phyloP scores from a whole-genome alignment of 2,888 invertebrate genomes.

The Tachina fera region DNA sequence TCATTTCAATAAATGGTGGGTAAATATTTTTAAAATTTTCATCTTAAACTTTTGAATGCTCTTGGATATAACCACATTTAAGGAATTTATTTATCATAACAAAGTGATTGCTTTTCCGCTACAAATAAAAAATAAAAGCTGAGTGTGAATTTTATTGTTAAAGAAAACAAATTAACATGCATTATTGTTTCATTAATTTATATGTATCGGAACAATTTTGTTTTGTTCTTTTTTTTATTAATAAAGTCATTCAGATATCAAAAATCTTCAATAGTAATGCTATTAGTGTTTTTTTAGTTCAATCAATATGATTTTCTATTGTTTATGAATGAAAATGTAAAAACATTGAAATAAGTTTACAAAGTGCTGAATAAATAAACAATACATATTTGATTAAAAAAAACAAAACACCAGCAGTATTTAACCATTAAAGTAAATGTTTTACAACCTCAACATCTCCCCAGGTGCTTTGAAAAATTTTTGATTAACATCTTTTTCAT shows the following conservation, averaged over 20 bases:
- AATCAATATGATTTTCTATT: background rate
- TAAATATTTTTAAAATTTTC: no score
- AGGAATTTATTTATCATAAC: conserved; percentile 40
- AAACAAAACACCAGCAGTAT: no score
- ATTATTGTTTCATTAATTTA: background rate
- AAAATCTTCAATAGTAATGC: background rate
- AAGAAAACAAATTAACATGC: conserved; percentile 1
- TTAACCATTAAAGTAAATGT: no score
- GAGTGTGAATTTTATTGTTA: background rate
- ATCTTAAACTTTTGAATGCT: conserved; percentile 22
- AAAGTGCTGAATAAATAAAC: background rate
- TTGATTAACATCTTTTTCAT: no score
- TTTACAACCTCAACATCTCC: no score
- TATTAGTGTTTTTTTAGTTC: background rate
- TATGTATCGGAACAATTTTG: background rate
- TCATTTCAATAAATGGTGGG: conserved; percentile 4
- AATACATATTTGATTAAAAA: no score
- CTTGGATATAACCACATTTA: conserved; percentile 8
- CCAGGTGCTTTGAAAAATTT: no score
- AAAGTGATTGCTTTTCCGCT: conserved; percentile 35
- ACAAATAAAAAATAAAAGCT: background rate
- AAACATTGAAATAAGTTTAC: background rate
- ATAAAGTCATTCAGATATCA: background rate
- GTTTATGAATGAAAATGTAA: background rate
- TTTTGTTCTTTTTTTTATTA: background rate